Evolutionary conservation across 2,888 invertebrate species (phyloP).

Genomic region (Rhaphigaster nebulosa): DNA sequence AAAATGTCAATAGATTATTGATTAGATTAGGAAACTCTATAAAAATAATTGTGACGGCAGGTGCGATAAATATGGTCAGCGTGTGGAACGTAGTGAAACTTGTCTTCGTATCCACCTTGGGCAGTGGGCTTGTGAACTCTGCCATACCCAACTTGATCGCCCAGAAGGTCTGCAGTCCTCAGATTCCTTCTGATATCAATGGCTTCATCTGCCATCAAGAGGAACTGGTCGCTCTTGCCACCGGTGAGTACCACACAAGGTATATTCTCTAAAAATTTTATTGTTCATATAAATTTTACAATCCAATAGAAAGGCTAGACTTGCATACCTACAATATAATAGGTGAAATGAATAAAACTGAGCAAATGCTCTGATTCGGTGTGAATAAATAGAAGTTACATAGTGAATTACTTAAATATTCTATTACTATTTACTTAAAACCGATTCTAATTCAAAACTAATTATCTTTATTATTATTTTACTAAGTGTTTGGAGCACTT

Average conservation of each 20-base stretch:
- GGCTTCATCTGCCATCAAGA: neutral
- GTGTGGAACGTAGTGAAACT: neutral
- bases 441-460: too few relatives aligned
- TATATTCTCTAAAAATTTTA: neutral
- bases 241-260: neutral
- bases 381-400: too few relatives aligned
- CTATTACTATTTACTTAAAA: too few relatives aligned
- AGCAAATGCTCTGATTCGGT: too few relatives aligned
- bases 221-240: neutral
- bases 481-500: too few relatives aligned
- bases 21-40: neutral
- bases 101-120: neutral
- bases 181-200: neutral
- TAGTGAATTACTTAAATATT: too few relatives aligned
- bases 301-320: too few relatives aligned
- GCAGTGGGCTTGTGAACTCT: neutral
- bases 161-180: conserved; percentile 12
- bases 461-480: too few relatives aligned
- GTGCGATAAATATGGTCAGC: neutral
- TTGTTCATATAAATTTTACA: too few relatives aligned
- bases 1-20: neutral
- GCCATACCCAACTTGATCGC: neutral
- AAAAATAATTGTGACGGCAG: neutral
- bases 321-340: too few relatives aligned
- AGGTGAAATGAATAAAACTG: too few relatives aligned